Conservation (phyloP, 53 echinoderm and acorn worm genomes). For the Arbacia lixula region DNA sequence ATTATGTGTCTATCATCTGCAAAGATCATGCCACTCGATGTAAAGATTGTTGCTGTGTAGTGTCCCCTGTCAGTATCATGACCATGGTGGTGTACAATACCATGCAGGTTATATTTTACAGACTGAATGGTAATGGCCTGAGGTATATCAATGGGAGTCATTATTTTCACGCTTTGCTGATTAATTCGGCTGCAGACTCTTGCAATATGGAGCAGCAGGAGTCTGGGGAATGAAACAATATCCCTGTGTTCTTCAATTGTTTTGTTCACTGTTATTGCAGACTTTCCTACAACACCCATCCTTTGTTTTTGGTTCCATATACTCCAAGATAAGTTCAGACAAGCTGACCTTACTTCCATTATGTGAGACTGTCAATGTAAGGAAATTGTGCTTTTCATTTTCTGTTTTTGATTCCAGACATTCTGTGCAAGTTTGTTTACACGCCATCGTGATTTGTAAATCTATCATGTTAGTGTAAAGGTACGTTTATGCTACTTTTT, state of each 20-base stretch:
- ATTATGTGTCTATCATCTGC: constrained; percentile 2
- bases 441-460: background rate
- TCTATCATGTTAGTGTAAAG: background rate
- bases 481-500: background rate
- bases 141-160: background rate
- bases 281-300: background rate
- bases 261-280: background rate
- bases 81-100: constrained; percentile 1
- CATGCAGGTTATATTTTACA: background rate
- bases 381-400: background rate
- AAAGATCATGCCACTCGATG: background rate
- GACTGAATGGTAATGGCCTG: background rate
- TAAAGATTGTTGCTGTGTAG: background rate
- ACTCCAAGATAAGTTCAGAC: background rate
- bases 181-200: background rate
- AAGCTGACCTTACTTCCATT: background rate
- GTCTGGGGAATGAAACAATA: background rate
- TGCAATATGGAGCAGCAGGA: background rate
- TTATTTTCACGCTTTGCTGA: background rate
- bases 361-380: background rate
- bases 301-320: background rate
- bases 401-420: background rate
- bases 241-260: background rate
- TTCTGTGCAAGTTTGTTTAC: background rate
- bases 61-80: background rate